Base-by-base conservation (phyloP, 2,797 vertebrate genomes). In the Etheostoma perlongum region DNA sequence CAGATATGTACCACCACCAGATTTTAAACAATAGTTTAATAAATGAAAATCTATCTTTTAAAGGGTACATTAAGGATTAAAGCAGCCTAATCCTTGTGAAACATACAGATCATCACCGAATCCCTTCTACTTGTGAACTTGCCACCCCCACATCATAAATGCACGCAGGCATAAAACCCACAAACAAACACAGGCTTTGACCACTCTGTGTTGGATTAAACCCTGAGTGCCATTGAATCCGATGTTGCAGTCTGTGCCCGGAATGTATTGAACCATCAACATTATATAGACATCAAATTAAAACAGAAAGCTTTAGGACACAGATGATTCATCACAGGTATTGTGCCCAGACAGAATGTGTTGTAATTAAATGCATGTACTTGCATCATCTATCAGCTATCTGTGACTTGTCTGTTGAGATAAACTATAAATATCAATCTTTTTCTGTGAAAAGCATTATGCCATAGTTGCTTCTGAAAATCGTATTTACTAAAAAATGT, bases 151-250 rank as follows among this genome's bases (percentile, higher is more conserved):
- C 66, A 18, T 77, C 42, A 59, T 83, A 36, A 71, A 82, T 44
- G 13, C 69, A 57, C 15, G 25, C 18, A 81, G 64, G 53, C 63
- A 66, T 60, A 63, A 60, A 64, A 79, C 70, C 60, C 67, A 42
- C 80, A 76, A 58, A 74, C 52, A 53, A 57, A 49, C 60, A 67
- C 61, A 52, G 6, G 11, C 64, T 74, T 54, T 12, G 1, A 62
- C 61, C 30, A 40, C 66, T 63, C 72, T 65, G 47, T 66, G 76
- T 30, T 68, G 83, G 90, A 91, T 89, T 89, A 85, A 83, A 79
- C 30, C 71, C 58, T 4, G 51, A 71, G 69, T 64, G 59, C 27
- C 65, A 77, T 48, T 19, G 14, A 64, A 49, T 60, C 51, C 72
- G 57, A 47, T 64, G 48, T 62, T 70, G 63, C 76, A 72, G 66